Evolutionary conservation across 2,888 invertebrate species (phyloP).

Genomic region (Entomobrya proxima): DNA sequence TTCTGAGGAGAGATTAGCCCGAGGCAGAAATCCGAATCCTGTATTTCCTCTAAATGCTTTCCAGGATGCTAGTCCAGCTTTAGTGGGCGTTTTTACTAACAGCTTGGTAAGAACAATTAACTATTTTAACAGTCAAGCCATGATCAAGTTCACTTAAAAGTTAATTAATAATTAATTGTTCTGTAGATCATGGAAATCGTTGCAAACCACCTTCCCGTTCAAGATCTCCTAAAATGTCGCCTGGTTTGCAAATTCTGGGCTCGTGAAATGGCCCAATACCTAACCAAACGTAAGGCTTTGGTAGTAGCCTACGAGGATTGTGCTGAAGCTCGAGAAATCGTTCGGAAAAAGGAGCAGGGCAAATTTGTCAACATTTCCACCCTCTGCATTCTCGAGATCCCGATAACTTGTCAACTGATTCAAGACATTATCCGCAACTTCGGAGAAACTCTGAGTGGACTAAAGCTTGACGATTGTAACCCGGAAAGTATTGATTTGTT

Average conservation of each 20-base stretch:
- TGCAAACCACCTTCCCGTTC: conserved; percentile 53
- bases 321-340: conserved; percentile 18
- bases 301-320: conserved; percentile 55
- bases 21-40: background rate
- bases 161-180: no score
- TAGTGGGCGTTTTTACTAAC: conserved; percentile 36
- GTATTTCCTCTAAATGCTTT: conserved; percentile 18
- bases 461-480: conserved; percentile 65
- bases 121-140: background rate
- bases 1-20: no score
- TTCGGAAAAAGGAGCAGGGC: conserved; percentile 36
- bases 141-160: no score
- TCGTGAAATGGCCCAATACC: conserved; percentile 51
- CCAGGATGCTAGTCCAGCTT: background rate
- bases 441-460: conserved; percentile 56
- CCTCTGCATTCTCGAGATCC: conserved; percentile 50
- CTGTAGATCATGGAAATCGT: conserved; percentile 65
- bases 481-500: conserved; percentile 12
- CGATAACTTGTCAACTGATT: conserved; percentile 31
- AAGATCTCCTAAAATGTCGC: conserved; percentile 57
- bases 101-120: conserved; percentile 38
- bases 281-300: conserved; percentile 43
- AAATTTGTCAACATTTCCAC: conserved; percentile 59
- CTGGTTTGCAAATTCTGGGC: conserved; percentile 63
- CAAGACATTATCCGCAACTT: conserved; percentile 42